Conservation (phyloP, 2,888 invertebrate genomes). For the Tiliacea citrago region DNA sequence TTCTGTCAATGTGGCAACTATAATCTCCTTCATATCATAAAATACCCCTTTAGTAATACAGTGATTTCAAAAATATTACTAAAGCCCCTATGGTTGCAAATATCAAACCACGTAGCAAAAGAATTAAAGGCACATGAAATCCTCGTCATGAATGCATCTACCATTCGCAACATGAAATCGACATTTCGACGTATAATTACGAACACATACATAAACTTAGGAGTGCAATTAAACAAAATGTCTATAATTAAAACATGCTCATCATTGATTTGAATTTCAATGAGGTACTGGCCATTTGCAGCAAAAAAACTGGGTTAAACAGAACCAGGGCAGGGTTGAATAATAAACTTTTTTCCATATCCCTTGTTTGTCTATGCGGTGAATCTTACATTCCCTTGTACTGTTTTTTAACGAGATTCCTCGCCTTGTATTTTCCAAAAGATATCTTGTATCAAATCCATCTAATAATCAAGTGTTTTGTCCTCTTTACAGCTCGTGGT, state of each 20-base stretch:
- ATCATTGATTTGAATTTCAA: constrained; percentile 69
- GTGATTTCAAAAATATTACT: constrained; percentile 15
- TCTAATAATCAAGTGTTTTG: constrained; percentile 12
- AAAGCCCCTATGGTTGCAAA: constrained; percentile 21
- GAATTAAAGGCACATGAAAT: constrained; percentile 33
- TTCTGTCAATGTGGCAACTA: not conserved
- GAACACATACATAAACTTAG: constrained; percentile 44
- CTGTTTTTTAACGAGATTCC: not conserved
- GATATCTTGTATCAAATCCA: not conserved
- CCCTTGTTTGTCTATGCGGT: not conserved
- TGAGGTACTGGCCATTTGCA: constrained; percentile 44
- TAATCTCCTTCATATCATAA: not conserved
- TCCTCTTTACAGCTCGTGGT: constrained; percentile 81
- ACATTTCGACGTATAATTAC: constrained; percentile 64
- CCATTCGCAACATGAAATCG: constrained; percentile 55
- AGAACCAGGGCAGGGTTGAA: constrained; percentile 56
- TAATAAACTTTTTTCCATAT: constrained; percentile 22
- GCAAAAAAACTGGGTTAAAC: constrained; percentile 51
- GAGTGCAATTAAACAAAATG: constrained; percentile 59
- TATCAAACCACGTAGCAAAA: constrained; percentile 38
- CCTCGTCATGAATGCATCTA: constrained; percentile 32
- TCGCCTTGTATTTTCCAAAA: not conserved
- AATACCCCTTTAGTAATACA: not conserved
- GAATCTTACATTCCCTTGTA: constrained; percentile 27
- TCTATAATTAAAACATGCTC: constrained; percentile 64